These are phyloP conservation scores for Leucoraja ocellata DNA, from an alignment of 2,797 vertebrate genomes.

Conservation along the genomic window DNA sequence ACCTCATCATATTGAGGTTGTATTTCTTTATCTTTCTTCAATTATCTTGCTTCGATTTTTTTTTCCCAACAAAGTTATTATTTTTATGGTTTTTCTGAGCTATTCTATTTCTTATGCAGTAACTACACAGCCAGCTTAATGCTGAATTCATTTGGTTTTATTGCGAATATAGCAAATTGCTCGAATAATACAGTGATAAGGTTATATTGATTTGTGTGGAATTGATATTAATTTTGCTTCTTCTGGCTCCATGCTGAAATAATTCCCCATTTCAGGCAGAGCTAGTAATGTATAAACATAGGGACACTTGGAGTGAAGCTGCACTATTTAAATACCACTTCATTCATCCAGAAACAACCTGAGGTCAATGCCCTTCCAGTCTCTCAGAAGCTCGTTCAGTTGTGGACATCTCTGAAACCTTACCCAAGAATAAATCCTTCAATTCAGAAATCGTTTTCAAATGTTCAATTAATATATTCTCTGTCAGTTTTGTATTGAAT, in stretches of 20 bases:
- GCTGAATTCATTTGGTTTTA: slow-evolving; percentile 7
- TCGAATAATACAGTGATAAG: background rate
- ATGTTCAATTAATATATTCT: background rate
- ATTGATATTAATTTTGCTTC: background rate
- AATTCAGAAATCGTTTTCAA: background rate
- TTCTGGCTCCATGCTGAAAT: background rate
- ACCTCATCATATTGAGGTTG: background rate
- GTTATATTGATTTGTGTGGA: background rate
- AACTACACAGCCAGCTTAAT: background rate
- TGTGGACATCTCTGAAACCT: background rate
- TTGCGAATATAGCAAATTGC: slow-evolving; percentile 6
- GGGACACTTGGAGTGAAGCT: background rate
- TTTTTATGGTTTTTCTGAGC: background rate
- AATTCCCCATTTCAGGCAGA: background rate
- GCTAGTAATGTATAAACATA: background rate
- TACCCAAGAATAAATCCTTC: background rate
- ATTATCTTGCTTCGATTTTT: background rate
- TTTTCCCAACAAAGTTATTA: background rate
- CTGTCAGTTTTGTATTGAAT: background rate
- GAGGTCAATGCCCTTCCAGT: too few species aligned
- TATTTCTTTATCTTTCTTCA: background rate
- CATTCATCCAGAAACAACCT: background rate
- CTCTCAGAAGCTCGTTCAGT: background rate
- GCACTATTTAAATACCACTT: background rate
- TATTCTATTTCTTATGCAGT: background rate